These are phyloP conservation scores for Caenorhabditis sp. DNA, from an alignment of 2,888 invertebrate genomes.

Conservation along the genomic window DNA sequence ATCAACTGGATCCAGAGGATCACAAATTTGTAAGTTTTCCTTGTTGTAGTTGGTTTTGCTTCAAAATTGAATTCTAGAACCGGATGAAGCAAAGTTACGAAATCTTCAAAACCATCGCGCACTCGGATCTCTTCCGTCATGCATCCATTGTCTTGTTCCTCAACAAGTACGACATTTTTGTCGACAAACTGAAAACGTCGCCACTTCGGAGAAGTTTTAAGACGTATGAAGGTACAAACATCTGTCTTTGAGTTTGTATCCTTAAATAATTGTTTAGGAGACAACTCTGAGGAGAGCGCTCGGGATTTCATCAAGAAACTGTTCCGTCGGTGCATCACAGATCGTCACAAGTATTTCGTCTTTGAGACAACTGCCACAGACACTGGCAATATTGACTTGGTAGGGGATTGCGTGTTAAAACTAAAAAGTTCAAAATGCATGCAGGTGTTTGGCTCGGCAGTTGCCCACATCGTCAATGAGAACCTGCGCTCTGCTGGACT, in stretches of 20 bases:
- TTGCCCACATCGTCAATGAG: conserved; percentile 73
- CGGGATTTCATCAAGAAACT: conserved; percentile 81
- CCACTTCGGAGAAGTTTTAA: conserved; percentile 80
- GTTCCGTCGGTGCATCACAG: conserved; percentile 81
- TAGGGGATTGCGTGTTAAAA: background rate
- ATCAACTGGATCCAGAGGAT: conserved; percentile 74
- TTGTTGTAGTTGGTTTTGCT: background rate
- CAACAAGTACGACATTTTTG: conserved; percentile 83
- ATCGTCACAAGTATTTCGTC: conserved; percentile 72
- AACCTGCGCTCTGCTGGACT: conserved; percentile 74
- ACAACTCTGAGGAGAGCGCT: conserved; percentile 78
- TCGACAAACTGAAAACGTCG: conserved; percentile 80
- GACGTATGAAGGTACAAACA: conserved; percentile 71
- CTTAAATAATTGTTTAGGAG: conserved; percentile 70
- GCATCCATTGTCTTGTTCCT: conserved; percentile 83
- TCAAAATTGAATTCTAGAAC: conserved; percentile 80
- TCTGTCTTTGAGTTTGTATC: background rate
- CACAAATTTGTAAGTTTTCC: conserved; percentile 47
- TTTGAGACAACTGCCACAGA: conserved; percentile 83
- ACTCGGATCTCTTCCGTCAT: conserved; percentile 83
- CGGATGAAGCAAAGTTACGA: conserved; percentile 74
- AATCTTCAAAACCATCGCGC: conserved; percentile 81
- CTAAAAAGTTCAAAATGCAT: conserved; percentile 10
- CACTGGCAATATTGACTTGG: conserved; percentile 81
- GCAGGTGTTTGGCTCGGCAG: conserved; percentile 74